Evolutionary conservation across 2,888 invertebrate genomes (phyloP).

Genomic region (Agrypnus murinus): DNA sequence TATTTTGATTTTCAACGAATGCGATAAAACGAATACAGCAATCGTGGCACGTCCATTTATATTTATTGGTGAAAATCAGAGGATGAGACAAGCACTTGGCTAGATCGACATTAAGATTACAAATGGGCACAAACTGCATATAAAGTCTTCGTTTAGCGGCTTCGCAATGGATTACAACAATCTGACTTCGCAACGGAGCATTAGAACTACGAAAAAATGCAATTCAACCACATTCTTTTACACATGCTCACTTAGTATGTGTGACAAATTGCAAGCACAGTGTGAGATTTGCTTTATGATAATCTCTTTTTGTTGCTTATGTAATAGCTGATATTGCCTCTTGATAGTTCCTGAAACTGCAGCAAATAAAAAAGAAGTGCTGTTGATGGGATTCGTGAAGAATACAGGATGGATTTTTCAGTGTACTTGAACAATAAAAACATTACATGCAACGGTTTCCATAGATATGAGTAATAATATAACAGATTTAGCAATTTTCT

Average conservation of each 20-base stretch:
- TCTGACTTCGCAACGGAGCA: slow-evolving; percentile 57
- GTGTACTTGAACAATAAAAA: slow-evolving; percentile 1
- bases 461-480: too few species aligned
- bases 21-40: slow-evolving; percentile 40
- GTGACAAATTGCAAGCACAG: slow-evolving; percentile 65
- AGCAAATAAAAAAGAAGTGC: slow-evolving; percentile 27
- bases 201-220: slow-evolving; percentile 60
- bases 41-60: slow-evolving; percentile 48
- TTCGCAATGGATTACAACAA: slow-evolving; percentile 57
- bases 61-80: slow-evolving; percentile 61
- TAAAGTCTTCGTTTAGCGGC: slow-evolving; percentile 61
- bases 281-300: slow-evolving; percentile 62
- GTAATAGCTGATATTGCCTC: slow-evolving; percentile 44
- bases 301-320: slow-evolving; percentile 47
- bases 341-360: slow-evolving; percentile 49
- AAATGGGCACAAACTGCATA: slow-evolving; percentile 61
- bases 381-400: slow-evolving; percentile 11
- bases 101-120: slow-evolving; percentile 61
- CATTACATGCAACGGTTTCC: too few species aligned
- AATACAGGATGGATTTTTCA: slow-evolving; percentile 27
- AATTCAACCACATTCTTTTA: slow-evolving; percentile 65
- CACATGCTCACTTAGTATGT: slow-evolving; percentile 65
- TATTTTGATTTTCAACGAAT: slow-evolving; percentile 23
- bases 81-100: slow-evolving; percentile 56
- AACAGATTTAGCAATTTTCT: slow-evolving; percentile 14